phyloP scores from a whole-genome alignment of 2,888 invertebrate genomes.

The Lamellibrachia columna region DNA sequence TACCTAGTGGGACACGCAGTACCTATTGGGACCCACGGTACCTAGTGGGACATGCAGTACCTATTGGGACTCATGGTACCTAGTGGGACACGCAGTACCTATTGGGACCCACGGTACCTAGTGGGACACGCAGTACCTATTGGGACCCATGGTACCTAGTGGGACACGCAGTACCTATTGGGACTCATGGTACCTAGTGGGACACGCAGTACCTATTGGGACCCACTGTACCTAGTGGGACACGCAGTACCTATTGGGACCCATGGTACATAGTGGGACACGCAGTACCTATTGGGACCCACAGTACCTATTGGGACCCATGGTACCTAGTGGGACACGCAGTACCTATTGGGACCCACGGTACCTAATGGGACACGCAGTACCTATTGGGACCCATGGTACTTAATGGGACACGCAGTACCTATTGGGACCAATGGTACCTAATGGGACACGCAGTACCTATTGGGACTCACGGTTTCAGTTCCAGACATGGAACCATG shows the following conservation, averaged over 20 bases:
- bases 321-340: not conserved
- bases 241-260: constrained; percentile 13
- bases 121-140: too few relatives aligned
- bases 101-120: not conserved
- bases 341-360: not conserved
- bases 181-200: not conserved
- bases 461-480: too few relatives aligned
- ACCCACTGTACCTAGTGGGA: not conserved
- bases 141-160: not conserved
- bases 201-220: not conserved
- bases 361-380: not conserved
- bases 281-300: not conserved
- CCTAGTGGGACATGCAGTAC: not conserved
- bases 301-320: not conserved
- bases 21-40: not conserved
- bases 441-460: constrained; percentile 9
- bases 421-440: not conserved
- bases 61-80: not conserved
- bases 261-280: not conserved
- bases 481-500: too few relatives aligned
- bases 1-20: not conserved
- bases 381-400: constrained; percentile 8
- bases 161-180: not conserved
- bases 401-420: not conserved
- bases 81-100: not conserved